Base-by-base conservation (phyloP, 2,888 invertebrate genomes). In the Teleogryllus oceanicus region DNA sequence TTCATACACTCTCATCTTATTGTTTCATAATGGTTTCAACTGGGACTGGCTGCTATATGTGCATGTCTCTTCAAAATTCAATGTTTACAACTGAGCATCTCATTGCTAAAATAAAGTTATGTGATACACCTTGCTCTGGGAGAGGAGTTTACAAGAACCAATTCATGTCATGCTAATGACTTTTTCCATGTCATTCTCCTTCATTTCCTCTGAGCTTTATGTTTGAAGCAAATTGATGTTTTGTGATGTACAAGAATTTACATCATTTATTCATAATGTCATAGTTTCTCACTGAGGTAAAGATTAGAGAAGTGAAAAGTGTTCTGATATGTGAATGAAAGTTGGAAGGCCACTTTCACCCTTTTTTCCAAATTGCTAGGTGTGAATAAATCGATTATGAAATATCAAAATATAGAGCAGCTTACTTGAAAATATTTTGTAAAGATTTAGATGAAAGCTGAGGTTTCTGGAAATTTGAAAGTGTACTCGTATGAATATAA, bases 41-140 rank as follows among this genome's bases (percentile, higher is more conserved):
- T 62, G 62, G 62, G n/a, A 62, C 62, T 62, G 62, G 62, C 62
- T 18, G 62, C 62, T 62, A 13, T 18, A 62, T 18, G 62, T 62
- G n/a, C 62, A 62, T 62, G 62, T 62, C 13, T 62, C 62, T 62
- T 18, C 16, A 62, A 62, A 13, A 13, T 62, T 62, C 5, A n/a
- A 8, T 62, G 62, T 62, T 62, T 62, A 62, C n/a, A n/a, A 62
- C 37, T 62, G 16, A 62, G 13, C n/a, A 62, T 62, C n/a, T 62
- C 62, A n/a, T 62, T 62, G 37, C 37, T 37, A 37, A 37, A 37
- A 37, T 37, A 37, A 37, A 62, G n/a, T n/a, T n/a, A 62, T 62
- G n/a, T 62, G 62, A 62, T 62, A 62, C 62, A 62, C n/a, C n/a
- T 62, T n/a, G n/a, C 62, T 62, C 62, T 62, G 62, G 37, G n/a